Evolutionary conservation across 2,888 invertebrate species (phyloP).

Genomic region (Margaritifera margaritifera): DNA sequence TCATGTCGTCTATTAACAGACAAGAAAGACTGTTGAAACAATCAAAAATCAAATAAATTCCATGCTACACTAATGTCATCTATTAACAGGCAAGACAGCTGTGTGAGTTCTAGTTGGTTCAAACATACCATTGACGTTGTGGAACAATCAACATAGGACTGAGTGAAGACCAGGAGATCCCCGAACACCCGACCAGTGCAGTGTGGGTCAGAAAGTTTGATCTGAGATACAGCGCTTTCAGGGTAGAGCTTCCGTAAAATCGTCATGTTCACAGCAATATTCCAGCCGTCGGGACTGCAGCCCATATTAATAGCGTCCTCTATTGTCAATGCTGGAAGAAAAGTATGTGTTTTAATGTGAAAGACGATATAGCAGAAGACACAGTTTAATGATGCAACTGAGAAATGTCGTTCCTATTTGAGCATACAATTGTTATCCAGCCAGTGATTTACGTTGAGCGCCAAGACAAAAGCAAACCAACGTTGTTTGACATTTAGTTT

Average conservation of each 20-base stretch:
- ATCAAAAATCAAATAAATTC: too few species aligned
- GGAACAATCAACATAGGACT: conserved; percentile 38
- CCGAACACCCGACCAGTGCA: conserved; percentile 36
- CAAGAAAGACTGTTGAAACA: too few species aligned
- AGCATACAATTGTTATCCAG: too few species aligned
- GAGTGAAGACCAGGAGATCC: conserved; percentile 33
- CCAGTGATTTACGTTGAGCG: too few species aligned
- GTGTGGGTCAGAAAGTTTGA: conserved; percentile 31
- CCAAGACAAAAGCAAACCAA: too few species aligned
- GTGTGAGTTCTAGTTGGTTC: neutral
- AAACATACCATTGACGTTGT: conserved; percentile 27
- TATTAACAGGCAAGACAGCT: too few species aligned
- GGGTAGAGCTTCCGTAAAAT: conserved; percentile 32
- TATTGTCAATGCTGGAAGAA: conserved; percentile 27
- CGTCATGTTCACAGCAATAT: conserved; percentile 35
- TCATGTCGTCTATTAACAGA: too few species aligned
- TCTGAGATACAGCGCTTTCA: conserved; percentile 37
- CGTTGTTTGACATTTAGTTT: too few species aligned
- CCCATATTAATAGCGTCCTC: conserved; percentile 29
- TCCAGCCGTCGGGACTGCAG: conserved; percentile 36
- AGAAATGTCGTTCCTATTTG: too few species aligned
- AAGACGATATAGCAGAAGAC: too few species aligned
- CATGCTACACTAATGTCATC: too few species aligned
- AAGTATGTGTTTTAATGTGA: neutral
- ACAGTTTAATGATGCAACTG: too few species aligned